Conservation (phyloP, 2,888 invertebrate genomes). For the Plagodis pulveraria region DNA sequence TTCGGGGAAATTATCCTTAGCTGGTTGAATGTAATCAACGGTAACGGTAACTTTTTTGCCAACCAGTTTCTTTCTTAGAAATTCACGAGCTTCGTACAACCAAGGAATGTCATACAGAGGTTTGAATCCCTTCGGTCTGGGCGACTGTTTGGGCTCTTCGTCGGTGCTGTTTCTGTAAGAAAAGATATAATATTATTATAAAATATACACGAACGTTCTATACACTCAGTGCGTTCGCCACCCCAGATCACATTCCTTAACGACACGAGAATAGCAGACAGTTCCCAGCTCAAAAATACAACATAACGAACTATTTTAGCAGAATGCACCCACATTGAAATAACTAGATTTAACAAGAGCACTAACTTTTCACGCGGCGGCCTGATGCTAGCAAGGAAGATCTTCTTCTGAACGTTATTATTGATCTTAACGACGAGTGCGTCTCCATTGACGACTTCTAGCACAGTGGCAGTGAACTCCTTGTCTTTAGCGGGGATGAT, state of each 20-base stretch:
- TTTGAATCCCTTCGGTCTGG: conserved; percentile 90
- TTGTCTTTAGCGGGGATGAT: conserved; percentile 91
- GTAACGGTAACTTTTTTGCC: conserved; percentile 97
- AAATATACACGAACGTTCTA: no score
- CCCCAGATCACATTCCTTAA: no score
- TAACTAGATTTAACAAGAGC: not conserved
- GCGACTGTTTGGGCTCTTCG: conserved; percentile 88
- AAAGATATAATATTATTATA: conserved; percentile 6
- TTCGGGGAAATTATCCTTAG: conserved; percentile 96
- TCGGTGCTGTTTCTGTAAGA: conserved; percentile 74
- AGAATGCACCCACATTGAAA: not conserved
- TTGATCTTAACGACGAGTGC: conserved; percentile 93
- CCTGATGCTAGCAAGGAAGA: conserved; percentile 97
- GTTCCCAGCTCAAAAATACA: no score
- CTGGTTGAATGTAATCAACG: conserved; percentile 98
- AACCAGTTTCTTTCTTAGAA: conserved; percentile 96
- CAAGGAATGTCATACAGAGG: conserved; percentile 99
- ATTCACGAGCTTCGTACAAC: conserved; percentile 99
- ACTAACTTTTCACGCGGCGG: conserved; percentile 92
- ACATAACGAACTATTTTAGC: not conserved
- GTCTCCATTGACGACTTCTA: conserved; percentile 98
- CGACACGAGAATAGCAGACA: no score
- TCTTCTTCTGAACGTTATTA: conserved; percentile 93
- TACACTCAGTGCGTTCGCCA: no score
- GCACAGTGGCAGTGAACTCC: conserved; percentile 92